Conservation (phyloP, 2,113 vertebrate genomes). For the Gasterosteus nipponicus region DNA sequence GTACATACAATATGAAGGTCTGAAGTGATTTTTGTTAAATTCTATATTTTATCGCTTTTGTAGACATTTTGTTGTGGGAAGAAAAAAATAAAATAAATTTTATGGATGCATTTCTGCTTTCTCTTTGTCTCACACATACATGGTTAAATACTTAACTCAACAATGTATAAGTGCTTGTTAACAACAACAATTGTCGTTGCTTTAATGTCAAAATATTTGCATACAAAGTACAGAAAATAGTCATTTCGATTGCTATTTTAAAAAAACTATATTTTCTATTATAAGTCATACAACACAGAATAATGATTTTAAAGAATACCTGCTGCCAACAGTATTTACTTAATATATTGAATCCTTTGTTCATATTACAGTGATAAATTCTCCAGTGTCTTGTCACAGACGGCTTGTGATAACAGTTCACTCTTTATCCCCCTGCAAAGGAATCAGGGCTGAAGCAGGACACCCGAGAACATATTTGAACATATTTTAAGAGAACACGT, state of each 20-base stretch:
- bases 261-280: background rate
- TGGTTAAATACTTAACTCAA: background rate
- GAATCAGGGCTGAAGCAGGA: background rate
- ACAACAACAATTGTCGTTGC: background rate
- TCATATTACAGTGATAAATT: constrained; percentile 3
- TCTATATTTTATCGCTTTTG: constrained; percentile 99
- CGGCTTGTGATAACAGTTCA: background rate
- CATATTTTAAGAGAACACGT: background rate
- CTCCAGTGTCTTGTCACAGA: background rate
- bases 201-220: constrained; percentile 2
- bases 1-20: constrained; percentile 91
- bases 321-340: constrained; percentile 1
- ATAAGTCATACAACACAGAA: constrained; percentile 2
- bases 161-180: background rate
- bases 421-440: background rate
- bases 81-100: constrained; percentile 89
- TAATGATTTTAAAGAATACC: background rate
- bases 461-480: background rate
- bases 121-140: constrained; percentile 53
- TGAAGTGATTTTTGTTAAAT: constrained; percentile 95
- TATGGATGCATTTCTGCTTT: constrained; percentile 84
- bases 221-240: background rate
- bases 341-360: background rate
- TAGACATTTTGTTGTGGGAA: constrained; percentile 93
- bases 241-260: background rate